Evolutionary conservation across 2,113 vertebrate genomes (phyloP), one percentile per base, ranked within the genome.

Genomic region (Rhinopithecus roxellana): DNA sequence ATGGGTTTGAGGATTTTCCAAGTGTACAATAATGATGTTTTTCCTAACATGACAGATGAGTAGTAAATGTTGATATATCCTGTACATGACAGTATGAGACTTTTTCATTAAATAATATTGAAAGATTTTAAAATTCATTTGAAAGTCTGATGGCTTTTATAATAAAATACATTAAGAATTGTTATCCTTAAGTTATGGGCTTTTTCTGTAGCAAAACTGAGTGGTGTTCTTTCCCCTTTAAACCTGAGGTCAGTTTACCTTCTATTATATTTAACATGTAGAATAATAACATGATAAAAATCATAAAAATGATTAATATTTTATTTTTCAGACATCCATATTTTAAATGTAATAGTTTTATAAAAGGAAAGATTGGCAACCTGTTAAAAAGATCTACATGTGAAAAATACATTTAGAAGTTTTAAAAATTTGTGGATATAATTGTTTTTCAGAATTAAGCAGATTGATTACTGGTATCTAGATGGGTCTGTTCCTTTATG

Each of bases 141-240:
- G 57, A 82, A 93, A 98, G 89, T 96, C 84, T 98, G 30, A 93
- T 90, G 72, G 2, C 82, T 98, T 99, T 98, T 97, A 98, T 94
- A 98, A 98, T 98, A 98, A 98, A 98, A 94, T 97, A 88, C 69
- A 38, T 77, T 87, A 96, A 95, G 97, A 98, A 97, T 55, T 94
- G 30, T 77, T 95, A 96, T 40, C 85, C 61, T 95, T 72, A 82
- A 77, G 27, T 70, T 95, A 14, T 1, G 61, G n/a, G 30, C 11
- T 48, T 93, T 93, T 97, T 94, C 79, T 95, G 3, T 70, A 35
- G 25, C 52, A 84, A 57, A 78, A 82, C 48, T 82, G 72, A 48
- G 8, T 94, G 70, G 40, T 93, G 7, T 79, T 93, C 61, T 92
- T 67, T 89, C 35, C 16, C 55, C 38, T 55, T 75, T 57, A 69